Evolutionary conservation across 2,797 vertebrate genomes (phyloP).

Genomic region (Anolis apletophallus): DNA sequence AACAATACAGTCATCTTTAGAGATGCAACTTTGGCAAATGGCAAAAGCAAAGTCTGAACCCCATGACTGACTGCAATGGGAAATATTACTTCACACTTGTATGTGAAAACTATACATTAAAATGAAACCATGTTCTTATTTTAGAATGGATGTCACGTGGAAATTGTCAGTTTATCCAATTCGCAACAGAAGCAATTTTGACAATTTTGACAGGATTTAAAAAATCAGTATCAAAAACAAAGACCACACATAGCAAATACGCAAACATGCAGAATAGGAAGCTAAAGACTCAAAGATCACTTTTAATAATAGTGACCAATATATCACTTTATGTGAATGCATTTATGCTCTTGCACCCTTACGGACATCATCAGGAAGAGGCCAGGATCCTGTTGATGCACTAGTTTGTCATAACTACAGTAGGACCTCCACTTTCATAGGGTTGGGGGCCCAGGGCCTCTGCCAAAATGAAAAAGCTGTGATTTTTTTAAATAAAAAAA

Average conservation of each 20-base stretch:
- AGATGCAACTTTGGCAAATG: not conserved
- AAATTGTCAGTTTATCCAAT: not conserved
- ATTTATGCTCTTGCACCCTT: not conserved
- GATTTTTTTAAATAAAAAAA: too few relatives aligned
- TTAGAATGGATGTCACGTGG: not conserved
- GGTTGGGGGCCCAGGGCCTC: too few relatives aligned
- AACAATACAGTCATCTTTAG: not conserved
- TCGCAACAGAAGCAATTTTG: not conserved
- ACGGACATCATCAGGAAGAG: not conserved
- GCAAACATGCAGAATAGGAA: not conserved
- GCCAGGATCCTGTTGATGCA: not conserved
- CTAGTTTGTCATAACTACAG: too few relatives aligned
- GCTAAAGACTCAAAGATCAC: not conserved
- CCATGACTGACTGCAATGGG: accelerated
- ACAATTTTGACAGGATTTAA: not conserved
- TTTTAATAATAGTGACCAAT: not conserved
- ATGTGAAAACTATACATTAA: not conserved
- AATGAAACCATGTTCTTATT: not conserved
- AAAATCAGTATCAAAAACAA: not conserved
- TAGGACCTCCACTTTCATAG: too few relatives aligned
- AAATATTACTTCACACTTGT: not conserved
- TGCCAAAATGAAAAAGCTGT: too few relatives aligned
- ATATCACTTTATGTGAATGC: not conserved
- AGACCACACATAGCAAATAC: not conserved
- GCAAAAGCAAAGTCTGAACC: not conserved